phyloP scores from a whole-genome alignment of 2,113 vertebrate species.

The Eubucco bourcierii region DNA sequence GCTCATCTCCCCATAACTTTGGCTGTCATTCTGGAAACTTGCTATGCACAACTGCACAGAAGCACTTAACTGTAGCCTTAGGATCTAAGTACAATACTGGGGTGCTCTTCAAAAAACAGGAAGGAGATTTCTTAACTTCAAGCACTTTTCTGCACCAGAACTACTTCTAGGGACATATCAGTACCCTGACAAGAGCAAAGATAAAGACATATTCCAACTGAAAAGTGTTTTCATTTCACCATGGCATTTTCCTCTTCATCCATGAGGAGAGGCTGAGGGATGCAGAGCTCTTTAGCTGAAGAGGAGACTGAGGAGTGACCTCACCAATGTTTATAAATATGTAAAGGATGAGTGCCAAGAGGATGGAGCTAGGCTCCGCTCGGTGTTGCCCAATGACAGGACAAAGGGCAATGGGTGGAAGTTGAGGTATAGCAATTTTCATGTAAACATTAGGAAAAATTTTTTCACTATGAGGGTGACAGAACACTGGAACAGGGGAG shows the following conservation, averaged over 20 bases:
- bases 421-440: too few relatives aligned
- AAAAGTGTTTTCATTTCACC: neutral
- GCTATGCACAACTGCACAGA: neutral
- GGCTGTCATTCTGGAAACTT: neutral
- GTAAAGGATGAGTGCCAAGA: too few relatives aligned
- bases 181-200: neutral
- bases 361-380: too few relatives aligned
- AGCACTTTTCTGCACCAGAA: rapidly evolving
- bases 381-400: too few relatives aligned
- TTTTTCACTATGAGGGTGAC: too few relatives aligned
- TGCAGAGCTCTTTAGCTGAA: too few relatives aligned
- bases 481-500: too few relatives aligned
- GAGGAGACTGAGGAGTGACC: too few relatives aligned
- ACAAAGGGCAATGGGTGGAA: too few relatives aligned
- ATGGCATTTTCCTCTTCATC: rapidly evolving
- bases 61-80: neutral
- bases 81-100: neutral
- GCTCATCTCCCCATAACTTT: neutral
- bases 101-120: neutral
- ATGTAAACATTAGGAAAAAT: too few relatives aligned
- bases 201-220: rapidly evolving
- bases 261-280: too few relatives aligned
- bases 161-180: neutral
- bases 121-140: neutral
- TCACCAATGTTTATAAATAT: too few relatives aligned